Conservation (phyloP, 1,140 invertebrate genomes). For the Bombyx mandarina region DNA sequence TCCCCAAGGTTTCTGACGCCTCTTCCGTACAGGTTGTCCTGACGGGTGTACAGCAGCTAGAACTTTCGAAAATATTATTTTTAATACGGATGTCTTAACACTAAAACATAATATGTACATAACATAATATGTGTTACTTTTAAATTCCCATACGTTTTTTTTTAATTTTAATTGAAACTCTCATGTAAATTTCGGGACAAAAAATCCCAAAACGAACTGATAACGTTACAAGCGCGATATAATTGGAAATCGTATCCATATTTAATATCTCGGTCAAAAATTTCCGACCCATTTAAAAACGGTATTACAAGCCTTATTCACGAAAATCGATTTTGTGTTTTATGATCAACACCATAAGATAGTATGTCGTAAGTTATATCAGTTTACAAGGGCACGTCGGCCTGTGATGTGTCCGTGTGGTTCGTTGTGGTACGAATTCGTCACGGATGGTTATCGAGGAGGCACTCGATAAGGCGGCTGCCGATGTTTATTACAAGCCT, state of each 20-base stretch:
- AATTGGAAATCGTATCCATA: conserved; percentile 65
- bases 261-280: conserved; percentile 51
- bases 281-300: conserved; percentile 9
- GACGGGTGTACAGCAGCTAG: neutral
- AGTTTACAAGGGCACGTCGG: neutral
- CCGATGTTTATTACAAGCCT: conserved; percentile 63
- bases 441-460: conserved; percentile 67
- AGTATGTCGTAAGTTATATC: neutral
- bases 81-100: neutral
- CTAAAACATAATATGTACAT: neutral
- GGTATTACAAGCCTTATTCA: conserved; percentile 9
- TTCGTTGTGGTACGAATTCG: conserved; percentile 56
- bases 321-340: conserved; percentile 5
- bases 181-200: neutral
- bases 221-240: conserved; percentile 38
- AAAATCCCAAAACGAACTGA: conserved; percentile 22
- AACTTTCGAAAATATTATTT: neutral
- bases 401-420: neutral
- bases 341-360: neutral
- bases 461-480: conserved; percentile 60
- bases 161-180: too few species aligned
- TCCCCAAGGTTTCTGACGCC: too few species aligned
- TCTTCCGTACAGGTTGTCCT: too few species aligned
- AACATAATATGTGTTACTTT: neutral
- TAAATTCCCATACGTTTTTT: neutral